A percentile compares a stretch with the other conserved stretches of the same genome.
phyloP scores from a whole-genome alignment of 2,888 invertebrate genomes.

The Siphonodentalium dalli region DNA sequence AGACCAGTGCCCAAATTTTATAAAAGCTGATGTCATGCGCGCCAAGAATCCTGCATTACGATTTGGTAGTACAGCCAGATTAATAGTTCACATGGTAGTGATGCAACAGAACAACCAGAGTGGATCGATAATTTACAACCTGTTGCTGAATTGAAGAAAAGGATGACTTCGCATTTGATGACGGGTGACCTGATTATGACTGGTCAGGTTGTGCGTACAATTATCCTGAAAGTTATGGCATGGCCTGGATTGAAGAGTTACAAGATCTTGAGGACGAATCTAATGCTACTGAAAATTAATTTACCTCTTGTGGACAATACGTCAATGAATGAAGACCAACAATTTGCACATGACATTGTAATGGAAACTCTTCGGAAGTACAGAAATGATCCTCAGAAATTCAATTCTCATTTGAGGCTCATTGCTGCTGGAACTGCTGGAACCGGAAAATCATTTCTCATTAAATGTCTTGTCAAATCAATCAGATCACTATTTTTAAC shows the following conservation, averaged over 20 bases:
- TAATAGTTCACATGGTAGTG: no score
- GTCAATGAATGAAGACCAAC: conserved; percentile 20
- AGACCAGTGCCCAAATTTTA: neutral
- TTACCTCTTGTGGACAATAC: conserved; percentile 14
- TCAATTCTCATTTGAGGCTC: conserved; percentile 11
- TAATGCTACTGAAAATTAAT: conserved; percentile 6
- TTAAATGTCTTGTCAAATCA: conserved; percentile 23
- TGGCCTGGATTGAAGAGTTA: conserved; percentile 17
- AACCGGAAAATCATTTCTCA: conserved; percentile 23
- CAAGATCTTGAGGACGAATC: neutral
- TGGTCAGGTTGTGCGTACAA: conserved; percentile 1
- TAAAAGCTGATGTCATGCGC: conserved; percentile 11
- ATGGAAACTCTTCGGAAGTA: conserved; percentile 17
- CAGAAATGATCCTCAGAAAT: neutral
- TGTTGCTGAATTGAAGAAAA: conserved; percentile 5
- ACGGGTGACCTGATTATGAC: conserved; percentile 33
- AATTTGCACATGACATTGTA: conserved; percentile 23
- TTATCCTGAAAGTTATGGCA: conserved; percentile 20
- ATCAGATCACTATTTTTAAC: conserved; percentile 15
- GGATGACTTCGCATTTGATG: conserved; percentile 28
- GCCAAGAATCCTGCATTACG: no score
- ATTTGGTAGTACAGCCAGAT: no score
- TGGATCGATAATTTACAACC: conserved; percentile 31
- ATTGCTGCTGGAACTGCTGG: conserved; percentile 29
- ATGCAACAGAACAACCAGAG: conserved; percentile 30